Evolutionary conservation across 2,797 vertebrate species (phyloP).

Genomic region (Pampus argenteus): DNA sequence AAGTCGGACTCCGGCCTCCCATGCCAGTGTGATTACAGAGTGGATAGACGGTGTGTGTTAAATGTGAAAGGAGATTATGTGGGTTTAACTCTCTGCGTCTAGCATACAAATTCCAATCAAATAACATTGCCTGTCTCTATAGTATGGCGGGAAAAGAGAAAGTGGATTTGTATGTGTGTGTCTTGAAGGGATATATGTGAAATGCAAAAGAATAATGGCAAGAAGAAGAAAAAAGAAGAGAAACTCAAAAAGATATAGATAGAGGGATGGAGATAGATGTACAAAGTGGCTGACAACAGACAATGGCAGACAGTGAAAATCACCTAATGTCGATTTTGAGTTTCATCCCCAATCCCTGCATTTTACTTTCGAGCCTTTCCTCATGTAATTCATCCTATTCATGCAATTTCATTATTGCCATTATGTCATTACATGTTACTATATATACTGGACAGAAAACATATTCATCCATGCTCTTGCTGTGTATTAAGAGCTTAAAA

Average conservation of each 20-base stretch:
- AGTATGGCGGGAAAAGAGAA: slow-evolving; percentile 54
- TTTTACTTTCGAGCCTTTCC: slow-evolving; percentile 57
- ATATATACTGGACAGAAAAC: slow-evolving; percentile 38
- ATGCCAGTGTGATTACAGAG: slow-evolving; percentile 86
- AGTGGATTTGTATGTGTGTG: slow-evolving; percentile 7
- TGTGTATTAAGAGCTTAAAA: slow-evolving; percentile 29
- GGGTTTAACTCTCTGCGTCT: slow-evolving; percentile 91
- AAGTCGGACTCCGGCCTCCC: slow-evolving; percentile 80
- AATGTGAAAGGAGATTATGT: slow-evolving; percentile 94
- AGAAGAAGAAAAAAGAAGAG: slow-evolving; percentile 25
- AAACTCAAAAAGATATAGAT: slow-evolving; percentile 27
- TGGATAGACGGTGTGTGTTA: slow-evolving; percentile 87
- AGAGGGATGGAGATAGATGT: slow-evolving; percentile 13
- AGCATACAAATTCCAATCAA: slow-evolving; percentile 89
- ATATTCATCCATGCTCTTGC: slow-evolving; percentile 34
- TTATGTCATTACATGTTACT: slow-evolving; percentile 40
- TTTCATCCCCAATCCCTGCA: slow-evolving; percentile 82
- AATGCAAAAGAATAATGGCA: slow-evolving; percentile 22
- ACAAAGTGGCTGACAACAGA: slow-evolving; percentile 36
- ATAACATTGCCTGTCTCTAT: slow-evolving; percentile 81
- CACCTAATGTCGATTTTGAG: slow-evolving; percentile 67
- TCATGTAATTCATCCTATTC: slow-evolving; percentile 51
- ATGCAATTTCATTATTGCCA: slow-evolving; percentile 42
- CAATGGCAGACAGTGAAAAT: slow-evolving; percentile 34
- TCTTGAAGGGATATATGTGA: slow-evolving; percentile 74